Evolutionary conservation across 2,113 vertebrate species (phyloP).

Genomic region (Pachyramphus minor): DNA sequence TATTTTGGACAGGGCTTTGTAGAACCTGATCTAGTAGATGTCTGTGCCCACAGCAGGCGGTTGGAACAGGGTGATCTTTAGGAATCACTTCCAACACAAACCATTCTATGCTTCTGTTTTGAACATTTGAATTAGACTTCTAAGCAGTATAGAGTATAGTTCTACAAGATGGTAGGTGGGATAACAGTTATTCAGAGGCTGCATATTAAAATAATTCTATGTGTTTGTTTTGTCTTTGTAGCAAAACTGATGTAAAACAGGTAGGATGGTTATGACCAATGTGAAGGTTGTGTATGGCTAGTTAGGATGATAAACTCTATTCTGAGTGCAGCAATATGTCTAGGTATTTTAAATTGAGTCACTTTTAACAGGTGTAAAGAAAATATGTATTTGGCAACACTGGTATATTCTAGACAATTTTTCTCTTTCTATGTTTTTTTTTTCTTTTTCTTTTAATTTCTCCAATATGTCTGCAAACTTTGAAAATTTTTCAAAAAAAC

Average conservation of each 20-base stretch:
- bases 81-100: background rate
- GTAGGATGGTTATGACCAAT: background rate
- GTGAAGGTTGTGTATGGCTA: background rate
- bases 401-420: background rate
- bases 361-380: background rate
- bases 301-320: background rate
- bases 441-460: background rate
- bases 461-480: background rate
- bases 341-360: background rate
- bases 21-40: background rate
- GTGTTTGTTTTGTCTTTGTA: background rate
- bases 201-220: background rate
- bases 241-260: background rate
- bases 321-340: background rate
- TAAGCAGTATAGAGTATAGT: background rate
- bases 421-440: background rate
- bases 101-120: background rate
- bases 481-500: background rate
- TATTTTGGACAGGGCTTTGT: background rate
- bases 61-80: background rate
- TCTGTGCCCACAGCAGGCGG: background rate
- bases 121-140: background rate
- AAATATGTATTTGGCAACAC: background rate
- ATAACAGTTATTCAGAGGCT: background rate
- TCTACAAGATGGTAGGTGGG: background rate